Evolutionary conservation across 2,113 vertebrate species (phyloP).

Genomic region (Pituophis catenifer): DNA sequence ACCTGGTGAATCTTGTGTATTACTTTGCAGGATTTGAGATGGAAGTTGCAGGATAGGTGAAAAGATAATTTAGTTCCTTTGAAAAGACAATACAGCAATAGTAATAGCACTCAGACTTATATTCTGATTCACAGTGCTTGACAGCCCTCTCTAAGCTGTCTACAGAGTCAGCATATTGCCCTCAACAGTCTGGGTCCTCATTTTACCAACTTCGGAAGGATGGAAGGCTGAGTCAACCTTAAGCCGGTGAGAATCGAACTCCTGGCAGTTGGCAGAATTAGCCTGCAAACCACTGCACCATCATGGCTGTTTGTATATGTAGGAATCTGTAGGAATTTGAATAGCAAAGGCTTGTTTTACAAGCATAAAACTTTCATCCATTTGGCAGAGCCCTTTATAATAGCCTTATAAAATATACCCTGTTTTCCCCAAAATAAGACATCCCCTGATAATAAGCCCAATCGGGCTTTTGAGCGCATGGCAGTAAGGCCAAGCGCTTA

Average conservation of each 20-base stretch:
- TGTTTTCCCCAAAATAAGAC: too few relatives aligned
- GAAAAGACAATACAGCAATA: background rate
- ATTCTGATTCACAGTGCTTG: background rate
- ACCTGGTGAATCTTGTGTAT: background rate
- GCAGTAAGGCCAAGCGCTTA: too few relatives aligned
- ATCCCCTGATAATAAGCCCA: too few relatives aligned
- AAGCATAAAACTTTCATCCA: background rate
- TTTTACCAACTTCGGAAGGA: background rate
- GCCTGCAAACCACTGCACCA: too few relatives aligned
- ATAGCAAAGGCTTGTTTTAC: background rate
- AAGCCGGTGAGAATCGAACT: too few relatives aligned
- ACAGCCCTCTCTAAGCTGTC: background rate
- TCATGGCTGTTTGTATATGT: too few relatives aligned
- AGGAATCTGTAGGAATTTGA: background rate
- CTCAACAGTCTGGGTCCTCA: background rate
- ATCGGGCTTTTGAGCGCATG: too few relatives aligned
- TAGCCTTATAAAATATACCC: background rate
- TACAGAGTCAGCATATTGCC: background rate
- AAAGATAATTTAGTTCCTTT: background rate
- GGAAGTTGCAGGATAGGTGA: background rate
- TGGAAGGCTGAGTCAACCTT: background rate
- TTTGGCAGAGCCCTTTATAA: background rate
- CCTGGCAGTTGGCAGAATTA: too few relatives aligned
- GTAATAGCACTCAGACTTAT: background rate
- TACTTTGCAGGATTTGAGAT: background rate